These are phyloP conservation scores for Hyperoplus immaculatus DNA, from an alignment of 2,797 vertebrate genomes.

Conservation along the genomic window DNA sequence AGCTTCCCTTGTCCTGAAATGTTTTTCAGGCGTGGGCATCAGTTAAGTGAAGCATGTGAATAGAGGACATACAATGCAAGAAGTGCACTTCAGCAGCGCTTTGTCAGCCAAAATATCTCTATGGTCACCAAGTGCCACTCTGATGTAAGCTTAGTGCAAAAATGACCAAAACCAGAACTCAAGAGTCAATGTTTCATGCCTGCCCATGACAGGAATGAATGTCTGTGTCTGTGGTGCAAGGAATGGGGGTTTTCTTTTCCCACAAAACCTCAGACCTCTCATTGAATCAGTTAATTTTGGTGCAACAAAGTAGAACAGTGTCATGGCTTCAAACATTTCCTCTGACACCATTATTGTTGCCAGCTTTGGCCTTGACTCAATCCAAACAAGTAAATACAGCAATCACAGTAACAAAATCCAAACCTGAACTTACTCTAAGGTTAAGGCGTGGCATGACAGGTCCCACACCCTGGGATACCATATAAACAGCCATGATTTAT, in stretches of 20 bases:
- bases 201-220: background rate
- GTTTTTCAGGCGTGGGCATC: background rate
- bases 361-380: background rate
- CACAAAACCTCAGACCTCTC: conserved; percentile 6
- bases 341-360: background rate
- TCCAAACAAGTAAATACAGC: background rate
- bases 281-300: background rate
- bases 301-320: conserved; percentile 6
- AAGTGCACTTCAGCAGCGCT: background rate
- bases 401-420: background rate
- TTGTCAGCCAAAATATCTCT: background rate
- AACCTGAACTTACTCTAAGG: background rate
- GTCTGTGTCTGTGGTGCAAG: background rate
- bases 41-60: background rate
- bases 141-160: background rate
- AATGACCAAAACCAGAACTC: background rate
- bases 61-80: background rate
- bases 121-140: background rate
- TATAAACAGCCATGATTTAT: conserved; percentile 27
- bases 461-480: background rate
- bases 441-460: background rate
- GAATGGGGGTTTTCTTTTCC: conserved; percentile 1
- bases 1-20: background rate
- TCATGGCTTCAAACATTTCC: background rate
- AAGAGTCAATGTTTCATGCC: conserved; percentile 1